Evolutionary conservation across 2,888 invertebrate species (phyloP).

Genomic region (Gymnocheta viridis): DNA sequence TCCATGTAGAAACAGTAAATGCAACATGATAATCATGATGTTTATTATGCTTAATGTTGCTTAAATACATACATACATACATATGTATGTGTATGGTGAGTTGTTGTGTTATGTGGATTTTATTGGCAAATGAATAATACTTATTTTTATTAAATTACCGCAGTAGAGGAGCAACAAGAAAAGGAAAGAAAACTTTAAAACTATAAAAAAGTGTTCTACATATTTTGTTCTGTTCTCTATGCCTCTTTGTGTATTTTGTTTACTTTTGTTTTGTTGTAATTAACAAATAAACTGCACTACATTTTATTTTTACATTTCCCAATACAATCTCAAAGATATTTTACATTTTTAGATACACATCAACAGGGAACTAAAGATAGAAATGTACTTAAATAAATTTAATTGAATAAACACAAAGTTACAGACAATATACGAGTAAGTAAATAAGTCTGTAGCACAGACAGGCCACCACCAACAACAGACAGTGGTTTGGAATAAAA

Average conservation of each 20-base stretch:
- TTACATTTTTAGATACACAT: not conserved
- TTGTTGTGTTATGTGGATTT: not conserved
- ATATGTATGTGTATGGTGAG: not conserved
- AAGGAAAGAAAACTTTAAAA: not conserved
- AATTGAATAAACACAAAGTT: conserved; percentile 16
- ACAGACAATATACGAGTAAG: not conserved
- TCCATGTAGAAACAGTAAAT: conserved; percentile 54
- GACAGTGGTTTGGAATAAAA: not conserved
- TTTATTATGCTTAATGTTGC: conserved; percentile 25
- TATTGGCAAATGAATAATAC: not conserved
- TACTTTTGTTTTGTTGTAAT: conserved; percentile 10
- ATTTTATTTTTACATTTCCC: conserved; percentile 39
- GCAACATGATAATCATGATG: conserved; percentile 48
- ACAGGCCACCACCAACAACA: not conserved
- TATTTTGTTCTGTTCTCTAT: conserved; percentile 25
- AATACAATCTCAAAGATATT: conserved; percentile 7
- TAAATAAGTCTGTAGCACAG: too few species aligned
- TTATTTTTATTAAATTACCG: conserved; percentile 8
- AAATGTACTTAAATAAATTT: conserved; percentile 9
- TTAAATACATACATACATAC: not conserved
- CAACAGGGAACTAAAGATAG: conserved; percentile 10
- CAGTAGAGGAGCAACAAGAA: conserved; percentile 1
- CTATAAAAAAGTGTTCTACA: conserved; percentile 42
- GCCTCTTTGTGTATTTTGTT: conserved; percentile 11
- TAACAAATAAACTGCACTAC: conserved; percentile 40